phyloP scores from a whole-genome alignment of 2,113 vertebrate genomes.

The Pseudopipra pipra region DNA sequence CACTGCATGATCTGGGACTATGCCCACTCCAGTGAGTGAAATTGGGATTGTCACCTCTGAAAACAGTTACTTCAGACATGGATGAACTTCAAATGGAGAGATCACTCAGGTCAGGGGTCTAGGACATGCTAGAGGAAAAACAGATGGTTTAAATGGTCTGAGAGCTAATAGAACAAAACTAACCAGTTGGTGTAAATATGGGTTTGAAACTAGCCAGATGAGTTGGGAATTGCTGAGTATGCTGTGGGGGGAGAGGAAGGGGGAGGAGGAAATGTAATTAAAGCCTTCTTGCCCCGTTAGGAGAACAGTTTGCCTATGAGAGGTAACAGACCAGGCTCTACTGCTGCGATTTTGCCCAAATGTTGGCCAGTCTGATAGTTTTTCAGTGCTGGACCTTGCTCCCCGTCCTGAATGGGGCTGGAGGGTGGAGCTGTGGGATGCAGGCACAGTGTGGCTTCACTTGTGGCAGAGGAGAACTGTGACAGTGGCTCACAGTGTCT shows the following conservation, averaged over 20 bases:
- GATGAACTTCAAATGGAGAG: not conserved
- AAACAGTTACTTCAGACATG: constrained; percentile 35
- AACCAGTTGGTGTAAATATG: constrained; percentile 28
- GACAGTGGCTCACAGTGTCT: not conserved
- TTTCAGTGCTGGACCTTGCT: not conserved
- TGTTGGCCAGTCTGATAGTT: not conserved
- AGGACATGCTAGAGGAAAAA: constrained; percentile 29
- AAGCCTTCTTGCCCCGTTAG: not conserved
- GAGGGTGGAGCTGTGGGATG: not conserved
- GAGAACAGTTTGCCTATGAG: not conserved
- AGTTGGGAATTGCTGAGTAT: constrained; percentile 10
- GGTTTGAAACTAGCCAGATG: constrained; percentile 58
- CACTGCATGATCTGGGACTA: not conserved
- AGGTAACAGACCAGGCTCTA: not conserved
- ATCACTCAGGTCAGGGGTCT: constrained; percentile 20
- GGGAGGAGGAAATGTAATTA: not conserved
- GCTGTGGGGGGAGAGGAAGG: not conserved
- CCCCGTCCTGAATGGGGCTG: rapidly evolving
- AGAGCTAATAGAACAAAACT: constrained; percentile 10
- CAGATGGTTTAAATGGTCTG: constrained; percentile 52
- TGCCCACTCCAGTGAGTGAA: not conserved
- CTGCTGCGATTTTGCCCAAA: rapidly evolving
- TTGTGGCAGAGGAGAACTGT: not conserved
- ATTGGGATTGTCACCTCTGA: constrained; percentile 50
- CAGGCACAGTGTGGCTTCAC: not conserved